Percentiles rank a stretch among this genome's conserved stretches.
These are phyloP conservation scores for Drosophila lutescens DNA, from an alignment of 2,888 invertebrate genomes.

Conservation along the genomic window DNA sequence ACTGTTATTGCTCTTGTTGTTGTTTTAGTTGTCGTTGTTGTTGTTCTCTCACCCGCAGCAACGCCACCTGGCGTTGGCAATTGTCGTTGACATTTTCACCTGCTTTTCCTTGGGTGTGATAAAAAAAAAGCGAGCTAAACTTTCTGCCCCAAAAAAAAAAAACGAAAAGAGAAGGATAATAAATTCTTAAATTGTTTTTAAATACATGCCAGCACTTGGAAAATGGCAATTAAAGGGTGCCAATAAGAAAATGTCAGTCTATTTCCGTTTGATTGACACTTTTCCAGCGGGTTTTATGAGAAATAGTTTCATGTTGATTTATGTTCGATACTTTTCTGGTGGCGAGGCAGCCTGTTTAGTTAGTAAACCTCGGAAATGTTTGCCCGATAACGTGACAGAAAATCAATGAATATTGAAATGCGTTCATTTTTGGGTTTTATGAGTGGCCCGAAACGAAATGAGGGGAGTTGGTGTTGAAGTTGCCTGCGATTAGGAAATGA, in stretches of 20 bases:
- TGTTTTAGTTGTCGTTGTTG: constrained; percentile 27
- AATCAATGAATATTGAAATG: constrained; percentile 68
- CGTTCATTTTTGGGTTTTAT: constrained; percentile 33
- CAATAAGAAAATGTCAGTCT: constrained; percentile 1
- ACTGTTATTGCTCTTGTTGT: constrained; percentile 49
- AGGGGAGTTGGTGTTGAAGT: constrained; percentile 9
- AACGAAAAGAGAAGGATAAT: constrained; percentile 28
- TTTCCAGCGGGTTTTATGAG: constrained; percentile 28
- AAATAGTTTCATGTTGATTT: constrained; percentile 57
- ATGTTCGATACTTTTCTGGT: constrained; percentile 58
- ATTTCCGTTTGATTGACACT: constrained; percentile 55
- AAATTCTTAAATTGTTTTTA: constrained; percentile 53
- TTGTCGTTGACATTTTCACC: constrained; percentile 69
- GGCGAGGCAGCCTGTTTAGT: constrained; percentile 35
- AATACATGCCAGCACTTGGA: constrained; percentile 23
- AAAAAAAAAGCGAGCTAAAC: constrained; percentile 53
- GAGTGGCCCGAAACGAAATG: neutral
- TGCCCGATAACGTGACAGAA: constrained; percentile 66
- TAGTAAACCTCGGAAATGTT: constrained; percentile 47
- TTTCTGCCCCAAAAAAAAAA: constrained; percentile 21
- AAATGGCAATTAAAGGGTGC: constrained; percentile 14
- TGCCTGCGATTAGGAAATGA: constrained; percentile 21
- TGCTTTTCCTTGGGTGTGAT: constrained; percentile 39
- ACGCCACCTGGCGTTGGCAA: constrained; percentile 67
- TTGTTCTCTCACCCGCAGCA: constrained; percentile 13